These are phyloP conservation scores for Euphydryas editha DNA, from an alignment of 2,888 invertebrate genomes.

Conservation along the genomic window DNA sequence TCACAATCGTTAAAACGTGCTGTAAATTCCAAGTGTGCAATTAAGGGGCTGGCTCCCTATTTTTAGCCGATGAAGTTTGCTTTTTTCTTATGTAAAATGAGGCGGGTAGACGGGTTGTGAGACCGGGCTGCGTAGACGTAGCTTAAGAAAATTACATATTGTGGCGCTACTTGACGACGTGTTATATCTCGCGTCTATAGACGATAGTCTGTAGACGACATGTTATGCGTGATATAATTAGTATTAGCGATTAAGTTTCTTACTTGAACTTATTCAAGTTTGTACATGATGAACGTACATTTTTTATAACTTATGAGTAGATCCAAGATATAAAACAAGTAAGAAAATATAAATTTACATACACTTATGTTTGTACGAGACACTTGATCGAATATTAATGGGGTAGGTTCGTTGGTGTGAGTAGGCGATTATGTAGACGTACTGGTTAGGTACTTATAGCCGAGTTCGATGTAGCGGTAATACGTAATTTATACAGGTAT, in stretches of 20 bases:
- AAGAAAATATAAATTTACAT: slow-evolving; percentile 6
- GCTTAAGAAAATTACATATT: slow-evolving; percentile 32
- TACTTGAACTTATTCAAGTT: background rate
- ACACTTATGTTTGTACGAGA: slow-evolving; percentile 16
- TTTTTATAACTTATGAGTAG: slow-evolving; percentile 17
- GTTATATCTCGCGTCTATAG: slow-evolving; percentile 9
- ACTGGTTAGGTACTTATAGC: slow-evolving; percentile 25
- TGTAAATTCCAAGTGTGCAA: slow-evolving; percentile 76
- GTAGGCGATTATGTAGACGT: slow-evolving; percentile 24
- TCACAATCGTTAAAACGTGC: slow-evolving; percentile 69
- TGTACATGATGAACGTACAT: background rate
- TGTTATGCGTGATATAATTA: background rate
- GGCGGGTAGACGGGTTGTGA: slow-evolving; percentile 53
- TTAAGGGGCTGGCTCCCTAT: slow-evolving; percentile 72
- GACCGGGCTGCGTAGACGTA: slow-evolving; percentile 49
- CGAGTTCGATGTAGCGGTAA: slow-evolving; percentile 20
- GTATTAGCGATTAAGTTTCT: background rate
- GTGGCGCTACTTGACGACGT: slow-evolving; percentile 22
- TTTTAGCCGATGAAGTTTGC: slow-evolving; percentile 66
- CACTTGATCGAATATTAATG: slow-evolving; percentile 31
- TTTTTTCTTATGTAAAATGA: slow-evolving; percentile 59
- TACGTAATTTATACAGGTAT: slow-evolving; percentile 29
- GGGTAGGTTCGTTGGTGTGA: slow-evolving; percentile 23
- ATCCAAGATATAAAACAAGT: slow-evolving; percentile 22
- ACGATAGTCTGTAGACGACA: background rate